phyloP scores from a whole-genome alignment of 2,797 vertebrate species.

The Brachyrhaphis roseni region DNA sequence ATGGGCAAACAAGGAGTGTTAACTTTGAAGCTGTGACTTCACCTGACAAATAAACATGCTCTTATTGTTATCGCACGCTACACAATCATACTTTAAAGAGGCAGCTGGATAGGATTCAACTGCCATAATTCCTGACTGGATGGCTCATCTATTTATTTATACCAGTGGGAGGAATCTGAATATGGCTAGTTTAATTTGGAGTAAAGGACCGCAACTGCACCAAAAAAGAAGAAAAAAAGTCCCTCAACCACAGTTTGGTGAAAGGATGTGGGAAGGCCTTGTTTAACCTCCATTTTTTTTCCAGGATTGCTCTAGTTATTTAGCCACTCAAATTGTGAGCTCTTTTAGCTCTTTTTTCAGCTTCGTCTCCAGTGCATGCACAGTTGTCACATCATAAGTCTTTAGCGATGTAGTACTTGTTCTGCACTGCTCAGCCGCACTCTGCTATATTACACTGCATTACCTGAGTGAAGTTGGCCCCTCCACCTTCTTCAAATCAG shows the following conservation, averaged over 20 bases:
- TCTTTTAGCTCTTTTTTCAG: background rate
- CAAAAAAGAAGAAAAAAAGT: background rate
- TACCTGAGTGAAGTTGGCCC: no score
- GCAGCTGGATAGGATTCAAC: slow-evolving; percentile 54
- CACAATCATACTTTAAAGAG: slow-evolving; percentile 12
- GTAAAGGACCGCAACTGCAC: slow-evolving; percentile 42
- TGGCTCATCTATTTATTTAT: slow-evolving; percentile 67
- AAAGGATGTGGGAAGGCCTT: slow-evolving; percentile 7
- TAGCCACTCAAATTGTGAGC: background rate
- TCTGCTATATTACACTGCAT: background rate
- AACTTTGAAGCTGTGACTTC: slow-evolving; percentile 52
- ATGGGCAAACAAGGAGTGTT: slow-evolving; percentile 53
- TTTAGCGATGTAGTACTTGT: background rate
- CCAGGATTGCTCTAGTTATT: background rate
- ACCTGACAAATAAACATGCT: slow-evolving; percentile 24
- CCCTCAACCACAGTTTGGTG: slow-evolving; percentile 3
- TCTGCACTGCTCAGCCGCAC: background rate
- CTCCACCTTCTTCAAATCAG: no score
- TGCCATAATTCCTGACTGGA: slow-evolving; percentile 36
- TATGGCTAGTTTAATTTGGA: slow-evolving; percentile 83
- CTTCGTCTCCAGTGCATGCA: background rate
- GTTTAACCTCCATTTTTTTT: slow-evolving; percentile 6
- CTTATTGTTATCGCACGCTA: slow-evolving; percentile 3
- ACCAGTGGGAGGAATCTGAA: slow-evolving; percentile 63
- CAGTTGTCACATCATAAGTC: background rate